phyloP scores from a whole-genome alignment of 2,888 invertebrate genomes.

The Tyria jacobaeae region DNA sequence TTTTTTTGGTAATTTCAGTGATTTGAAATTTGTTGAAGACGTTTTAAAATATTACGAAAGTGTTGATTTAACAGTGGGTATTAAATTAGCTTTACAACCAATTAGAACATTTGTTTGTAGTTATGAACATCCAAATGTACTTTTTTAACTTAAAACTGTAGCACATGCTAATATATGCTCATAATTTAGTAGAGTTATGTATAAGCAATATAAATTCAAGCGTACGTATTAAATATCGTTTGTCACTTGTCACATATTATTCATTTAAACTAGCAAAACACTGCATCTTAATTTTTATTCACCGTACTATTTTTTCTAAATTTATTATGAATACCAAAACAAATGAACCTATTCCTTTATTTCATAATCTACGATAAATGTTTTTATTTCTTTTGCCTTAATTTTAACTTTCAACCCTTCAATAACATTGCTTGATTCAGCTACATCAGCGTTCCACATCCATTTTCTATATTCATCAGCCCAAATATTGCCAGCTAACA shows the following conservation, averaged over 20 bases:
- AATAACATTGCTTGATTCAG: constrained; percentile 23
- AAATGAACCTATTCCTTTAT: constrained; percentile 9
- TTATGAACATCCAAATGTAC: constrained; percentile 15
- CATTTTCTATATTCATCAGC: constrained; percentile 83
- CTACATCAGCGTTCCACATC: constrained; percentile 75
- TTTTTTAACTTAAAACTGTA: not conserved
- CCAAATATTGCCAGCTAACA: constrained; percentile 90
- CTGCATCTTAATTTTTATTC: too few relatives aligned
- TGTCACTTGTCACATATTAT: too few relatives aligned
- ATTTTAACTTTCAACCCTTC: constrained; percentile 80
- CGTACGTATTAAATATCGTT: too few relatives aligned
- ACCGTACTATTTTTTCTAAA: not conserved
- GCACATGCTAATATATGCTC: too few relatives aligned
- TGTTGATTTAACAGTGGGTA: constrained; percentile 55
- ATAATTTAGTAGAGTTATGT: too few relatives aligned
- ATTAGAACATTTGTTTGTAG: constrained; percentile 89
- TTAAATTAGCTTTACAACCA: constrained; percentile 89
- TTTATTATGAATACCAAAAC: not conserved
- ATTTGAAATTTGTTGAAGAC: constrained; percentile 43
- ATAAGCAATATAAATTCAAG: too few relatives aligned
- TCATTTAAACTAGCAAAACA: not conserved
- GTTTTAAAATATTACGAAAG: constrained; percentile 31
- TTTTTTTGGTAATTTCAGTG: constrained; percentile 51
- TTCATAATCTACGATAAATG: constrained; percentile 85
- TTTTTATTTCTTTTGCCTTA: constrained; percentile 91